Percentiles rank a stretch among this genome's conserved stretches.
Conservation (phyloP, 2,113 vertebrate genomes). For the Pollimyrus isidori region DNA sequence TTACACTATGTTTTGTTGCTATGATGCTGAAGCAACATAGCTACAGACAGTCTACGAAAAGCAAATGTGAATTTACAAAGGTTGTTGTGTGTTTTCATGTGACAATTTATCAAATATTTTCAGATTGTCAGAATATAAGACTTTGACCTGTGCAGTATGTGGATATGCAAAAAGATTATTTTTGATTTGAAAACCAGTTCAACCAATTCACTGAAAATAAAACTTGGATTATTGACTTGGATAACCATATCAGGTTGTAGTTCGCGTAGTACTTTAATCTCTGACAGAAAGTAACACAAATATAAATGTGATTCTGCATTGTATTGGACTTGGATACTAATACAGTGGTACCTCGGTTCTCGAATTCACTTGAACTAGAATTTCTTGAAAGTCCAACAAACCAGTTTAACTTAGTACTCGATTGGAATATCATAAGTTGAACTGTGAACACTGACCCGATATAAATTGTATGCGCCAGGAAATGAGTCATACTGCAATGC, state of each 20-base stretch:
- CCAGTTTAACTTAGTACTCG: too few relatives aligned
- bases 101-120: not conserved
- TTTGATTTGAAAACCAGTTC: not conserved
- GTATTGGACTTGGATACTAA: not conserved
- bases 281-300: not conserved
- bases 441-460: too few relatives aligned
- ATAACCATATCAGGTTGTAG: not conserved
- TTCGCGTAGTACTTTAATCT: not conserved
- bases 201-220: not conserved
- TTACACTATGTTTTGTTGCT: not conserved
- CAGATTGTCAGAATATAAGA: not conserved
- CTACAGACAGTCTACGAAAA: not conserved
- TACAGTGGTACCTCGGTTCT: too few relatives aligned
- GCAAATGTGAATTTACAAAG: not conserved
- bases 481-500: too few relatives aligned
- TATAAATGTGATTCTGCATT: not conserved
- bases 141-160: not conserved
- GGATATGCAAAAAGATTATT: not conserved
- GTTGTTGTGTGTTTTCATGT: not conserved
- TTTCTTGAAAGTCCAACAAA: too few relatives aligned
- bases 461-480: too few relatives aligned
- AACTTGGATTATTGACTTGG: not conserved
- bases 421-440: too few relatives aligned
- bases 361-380: too few relatives aligned
- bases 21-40: not conserved